Base-by-base conservation (phyloP, 2,797 vertebrate species). In the Perodicticus potto region DNA sequence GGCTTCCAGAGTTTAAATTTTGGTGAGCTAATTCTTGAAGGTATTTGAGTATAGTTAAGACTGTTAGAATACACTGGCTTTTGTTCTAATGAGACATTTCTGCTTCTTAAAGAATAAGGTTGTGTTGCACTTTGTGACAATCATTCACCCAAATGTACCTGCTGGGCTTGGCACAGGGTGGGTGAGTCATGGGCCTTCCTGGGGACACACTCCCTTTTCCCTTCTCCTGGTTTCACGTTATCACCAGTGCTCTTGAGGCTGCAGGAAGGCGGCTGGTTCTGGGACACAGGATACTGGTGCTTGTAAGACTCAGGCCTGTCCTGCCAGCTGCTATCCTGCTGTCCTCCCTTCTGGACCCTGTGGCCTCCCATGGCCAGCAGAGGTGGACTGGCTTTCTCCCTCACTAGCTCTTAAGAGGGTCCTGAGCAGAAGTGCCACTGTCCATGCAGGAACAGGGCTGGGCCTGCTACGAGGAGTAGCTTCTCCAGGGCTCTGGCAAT, bases 1-100 rank as follows among this genome's bases (percentile, higher is more conserved):
- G 99, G 98, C 99, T 99, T 96, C 99, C 99, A 87, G 99, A 99
- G 98, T 99, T 99, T 97, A 99, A 99, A 97, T 99, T 99, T 98
- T 99, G 99, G 99, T 99, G 96, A 82, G 80, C 37, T 61, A 0
- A 63, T 85, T 69, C 63, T 34, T 34, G 1, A 32, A 8, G n/a
- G 5, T 4, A 0, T 53, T 82, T 49, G 19, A 53, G 40, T 5
- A 7, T 4, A n/a, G 49, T 9, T 11, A 23, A 32, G 91, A 13
- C 16, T 45, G 37, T 9, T 43, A 16, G 61, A 23, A 23, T 5
- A 27, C 9, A 5, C 29, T 59, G 2, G 9, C 6, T 57, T 37
- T 32, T 20, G 73, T 57, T 67, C 16, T 23, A 2, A 4, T 4
- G 4, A 6, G 78, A 7, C 7, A 7, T 17, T 12, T 3, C 1